Evolutionary conservation across 2,797 vertebrate species (phyloP).

Genomic region (Crypturellus tataupa): DNA sequence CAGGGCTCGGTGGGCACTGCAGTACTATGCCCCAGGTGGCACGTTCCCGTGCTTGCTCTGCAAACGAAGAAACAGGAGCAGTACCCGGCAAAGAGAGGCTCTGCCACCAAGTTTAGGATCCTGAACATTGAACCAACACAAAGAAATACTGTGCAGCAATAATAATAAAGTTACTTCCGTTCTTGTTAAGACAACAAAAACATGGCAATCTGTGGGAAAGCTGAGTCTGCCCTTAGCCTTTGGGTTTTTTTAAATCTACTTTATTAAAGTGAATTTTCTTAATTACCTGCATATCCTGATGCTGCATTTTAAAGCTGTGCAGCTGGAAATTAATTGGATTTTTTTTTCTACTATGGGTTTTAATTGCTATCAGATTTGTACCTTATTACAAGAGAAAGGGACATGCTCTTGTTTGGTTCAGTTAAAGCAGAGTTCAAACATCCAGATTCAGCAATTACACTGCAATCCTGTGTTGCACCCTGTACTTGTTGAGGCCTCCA

Average conservation of each 20-base stretch:
- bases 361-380: neutral
- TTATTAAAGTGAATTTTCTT: neutral
- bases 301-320: neutral
- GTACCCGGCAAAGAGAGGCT: neutral
- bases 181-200: neutral
- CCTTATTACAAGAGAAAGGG: neutral
- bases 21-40: neutral
- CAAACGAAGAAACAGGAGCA: neutral
- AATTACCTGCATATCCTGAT: neutral
- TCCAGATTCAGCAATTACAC: neutral
- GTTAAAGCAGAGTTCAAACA: neutral
- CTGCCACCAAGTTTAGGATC: neutral
- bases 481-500: constrained; percentile 23
- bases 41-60: neutral
- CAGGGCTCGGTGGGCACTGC: neutral
- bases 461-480: neutral
- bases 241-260: neutral
- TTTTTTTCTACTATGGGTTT: neutral
- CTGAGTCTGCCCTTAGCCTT: neutral
- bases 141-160: neutral
- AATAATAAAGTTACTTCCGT: neutral
- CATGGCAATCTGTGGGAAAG: neutral
- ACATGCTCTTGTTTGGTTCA: neutral
- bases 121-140: neutral
- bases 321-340: neutral